phyloP scores from a whole-genome alignment of 2,113 vertebrate species.

The Saiga tatarica region DNA sequence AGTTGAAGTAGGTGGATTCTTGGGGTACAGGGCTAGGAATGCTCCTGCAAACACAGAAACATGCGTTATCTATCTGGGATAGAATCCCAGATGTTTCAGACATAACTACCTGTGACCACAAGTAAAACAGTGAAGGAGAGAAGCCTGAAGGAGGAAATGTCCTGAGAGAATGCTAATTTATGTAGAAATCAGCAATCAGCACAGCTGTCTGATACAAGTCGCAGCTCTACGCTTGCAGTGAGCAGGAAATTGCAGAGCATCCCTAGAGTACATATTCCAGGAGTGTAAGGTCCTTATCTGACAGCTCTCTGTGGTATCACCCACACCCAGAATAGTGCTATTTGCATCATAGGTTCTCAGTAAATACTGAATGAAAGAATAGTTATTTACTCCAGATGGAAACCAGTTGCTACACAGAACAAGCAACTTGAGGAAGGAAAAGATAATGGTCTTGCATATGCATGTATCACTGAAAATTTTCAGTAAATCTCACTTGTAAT shows the following conservation, averaged over 20 bases:
- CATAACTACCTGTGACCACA: not conserved
- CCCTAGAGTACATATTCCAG: no score
- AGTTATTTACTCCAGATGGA: not conserved
- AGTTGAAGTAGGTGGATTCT: not conserved
- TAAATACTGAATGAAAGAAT: not conserved
- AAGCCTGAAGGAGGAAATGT: not conserved
- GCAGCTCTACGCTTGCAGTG: fast-evolving
- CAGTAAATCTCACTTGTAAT: not conserved
- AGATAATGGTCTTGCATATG: not conserved
- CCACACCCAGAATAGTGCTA: not conserved
- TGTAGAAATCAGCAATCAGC: not conserved
- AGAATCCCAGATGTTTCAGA: not conserved
- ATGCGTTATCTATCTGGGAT: not conserved
- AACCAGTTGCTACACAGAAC: not conserved
- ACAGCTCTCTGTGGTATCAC: not conserved
- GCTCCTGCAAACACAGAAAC: conserved; percentile 51
- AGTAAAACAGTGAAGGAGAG: not conserved
- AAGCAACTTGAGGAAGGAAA: not conserved
- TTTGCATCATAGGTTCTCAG: not conserved
- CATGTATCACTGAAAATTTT: not conserved
- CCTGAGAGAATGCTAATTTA: not conserved
- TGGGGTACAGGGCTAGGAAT: not conserved
- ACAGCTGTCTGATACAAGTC: not conserved
- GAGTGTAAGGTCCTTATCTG: not conserved
- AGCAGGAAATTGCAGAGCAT: fast-evolving